phyloP scores from a whole-genome alignment of 1,140 invertebrate species.

The Amyelois transitella region DNA sequence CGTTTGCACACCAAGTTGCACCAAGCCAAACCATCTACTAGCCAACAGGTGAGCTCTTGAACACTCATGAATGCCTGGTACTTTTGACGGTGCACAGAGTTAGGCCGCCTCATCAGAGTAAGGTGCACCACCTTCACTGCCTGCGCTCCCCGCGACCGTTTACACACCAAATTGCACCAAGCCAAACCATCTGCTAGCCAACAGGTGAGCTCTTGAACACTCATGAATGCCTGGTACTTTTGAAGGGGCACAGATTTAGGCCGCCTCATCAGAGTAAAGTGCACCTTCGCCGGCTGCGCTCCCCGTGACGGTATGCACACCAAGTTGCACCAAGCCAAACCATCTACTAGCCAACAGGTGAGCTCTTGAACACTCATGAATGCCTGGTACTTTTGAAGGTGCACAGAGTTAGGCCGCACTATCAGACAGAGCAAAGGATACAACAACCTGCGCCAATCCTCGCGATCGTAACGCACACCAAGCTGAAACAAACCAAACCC shows the following conservation, averaged over 20 bases:
- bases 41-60: constrained; percentile 38
- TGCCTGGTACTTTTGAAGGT: constrained; percentile 6
- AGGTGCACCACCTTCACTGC: constrained; percentile 38
- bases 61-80: constrained; percentile 11
- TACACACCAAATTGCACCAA: constrained; percentile 29
- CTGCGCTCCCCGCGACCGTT: constrained; percentile 21
- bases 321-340: constrained; percentile 30
- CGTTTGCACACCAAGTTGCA: constrained; percentile 31
- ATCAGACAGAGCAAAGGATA: constrained; percentile 52
- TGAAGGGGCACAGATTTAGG: constrained; percentile 36
- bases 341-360: constrained; percentile 54
- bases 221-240: constrained; percentile 12
- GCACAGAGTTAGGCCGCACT: constrained; percentile 52
- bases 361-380: constrained; percentile 2
- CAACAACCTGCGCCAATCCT: constrained; percentile 15
- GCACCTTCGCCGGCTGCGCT: constrained; percentile 27
- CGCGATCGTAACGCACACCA: constrained; percentile 30
- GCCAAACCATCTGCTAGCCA: constrained; percentile 44
- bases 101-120: constrained; percentile 62
- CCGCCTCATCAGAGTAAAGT: constrained; percentile 56
- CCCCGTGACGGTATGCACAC: constrained; percentile 27
- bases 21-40: constrained; percentile 39
- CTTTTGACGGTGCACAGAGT: constrained; percentile 18
- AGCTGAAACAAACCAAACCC: constrained; percentile 31
- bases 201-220: constrained; percentile 32